Conservation (phyloP, 1,140 invertebrate species). For the Achroia grisella region DNA sequence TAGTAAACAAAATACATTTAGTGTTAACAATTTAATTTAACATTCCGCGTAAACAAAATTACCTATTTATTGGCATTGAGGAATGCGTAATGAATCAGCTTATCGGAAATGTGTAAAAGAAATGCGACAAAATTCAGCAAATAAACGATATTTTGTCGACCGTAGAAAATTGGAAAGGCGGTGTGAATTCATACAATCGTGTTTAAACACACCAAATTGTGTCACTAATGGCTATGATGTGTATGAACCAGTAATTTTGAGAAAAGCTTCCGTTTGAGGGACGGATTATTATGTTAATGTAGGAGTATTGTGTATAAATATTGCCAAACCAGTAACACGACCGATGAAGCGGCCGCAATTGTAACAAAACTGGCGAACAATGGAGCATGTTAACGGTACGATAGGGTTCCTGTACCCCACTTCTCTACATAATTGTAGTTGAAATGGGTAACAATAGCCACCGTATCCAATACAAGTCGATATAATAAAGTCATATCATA, state of each 20-base stretch:
- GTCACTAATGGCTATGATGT: constrained; percentile 1
- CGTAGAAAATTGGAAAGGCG: no score
- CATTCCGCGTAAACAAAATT: neutral
- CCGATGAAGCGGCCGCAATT: constrained; percentile 18
- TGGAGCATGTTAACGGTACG: constrained; percentile 1
- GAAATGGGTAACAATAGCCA: no score
- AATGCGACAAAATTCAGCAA: no score
- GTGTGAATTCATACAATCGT: no score
- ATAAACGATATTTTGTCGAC: no score
- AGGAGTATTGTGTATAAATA: constrained; percentile 27
- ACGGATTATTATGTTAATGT: constrained; percentile 30
- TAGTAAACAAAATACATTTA: no score
- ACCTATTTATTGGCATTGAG: neutral
- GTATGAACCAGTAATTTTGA: constrained; percentile 3
- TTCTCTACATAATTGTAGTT: neutral
- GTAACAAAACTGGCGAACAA: constrained; percentile 25
- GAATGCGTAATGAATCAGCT: constrained; percentile 11
- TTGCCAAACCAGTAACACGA: constrained; percentile 27
- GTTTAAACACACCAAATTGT: no score
- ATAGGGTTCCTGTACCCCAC: constrained; percentile 1
- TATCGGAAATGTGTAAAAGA: constrained; percentile 3
- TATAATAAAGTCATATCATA: no score
- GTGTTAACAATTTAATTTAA: neutral
- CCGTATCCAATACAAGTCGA: no score
- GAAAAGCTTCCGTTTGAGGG: constrained; percentile 24